Conservation (phyloP, 1,140 invertebrate species). For the Thalassaphorura encarpata region DNA sequence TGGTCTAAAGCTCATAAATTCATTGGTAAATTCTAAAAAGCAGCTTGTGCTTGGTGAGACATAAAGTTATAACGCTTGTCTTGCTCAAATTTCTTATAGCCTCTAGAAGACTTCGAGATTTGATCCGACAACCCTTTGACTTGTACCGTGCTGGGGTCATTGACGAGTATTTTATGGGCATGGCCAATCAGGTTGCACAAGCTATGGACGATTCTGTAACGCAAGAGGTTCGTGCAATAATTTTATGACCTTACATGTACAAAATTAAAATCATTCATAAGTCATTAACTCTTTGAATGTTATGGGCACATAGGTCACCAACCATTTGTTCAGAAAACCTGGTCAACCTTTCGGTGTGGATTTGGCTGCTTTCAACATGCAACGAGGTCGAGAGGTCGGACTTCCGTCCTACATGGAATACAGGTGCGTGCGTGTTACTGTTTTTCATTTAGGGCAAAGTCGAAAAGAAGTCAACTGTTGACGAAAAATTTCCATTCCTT, state of each 20-base stretch:
- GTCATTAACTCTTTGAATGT: not conserved
- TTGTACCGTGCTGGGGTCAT: slow-evolving; percentile 44
- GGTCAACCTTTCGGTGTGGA: slow-evolving; percentile 78
- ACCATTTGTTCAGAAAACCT: slow-evolving; percentile 81
- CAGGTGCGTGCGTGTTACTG: slow-evolving; percentile 44
- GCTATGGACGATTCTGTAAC: slow-evolving; percentile 45
- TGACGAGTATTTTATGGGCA: slow-evolving; percentile 43
- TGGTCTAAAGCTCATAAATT: slow-evolving; percentile 45
- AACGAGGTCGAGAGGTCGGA: slow-evolving; percentile 82
- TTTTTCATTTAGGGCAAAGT: too few species aligned
- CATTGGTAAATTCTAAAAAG: slow-evolving; percentile 36
- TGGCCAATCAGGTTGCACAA: slow-evolving; percentile 44
- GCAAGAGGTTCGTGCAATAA: slow-evolving; percentile 37
- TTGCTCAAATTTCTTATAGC: slow-evolving; percentile 32
- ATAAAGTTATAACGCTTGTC: not conserved
- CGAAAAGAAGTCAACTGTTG: too few species aligned
- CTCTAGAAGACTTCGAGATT: slow-evolving; percentile 40
- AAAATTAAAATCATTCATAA: slow-evolving; percentile 2
- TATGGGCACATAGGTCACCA: slow-evolving; percentile 51
- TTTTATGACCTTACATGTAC: too few species aligned
- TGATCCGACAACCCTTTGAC: slow-evolving; percentile 43
- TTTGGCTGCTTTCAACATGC: slow-evolving; percentile 88
- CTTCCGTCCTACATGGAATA: slow-evolving; percentile 87
- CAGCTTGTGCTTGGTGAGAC: not conserved
- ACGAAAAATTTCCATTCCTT: not conserved